Percentiles rank a stretch among this genome's conserved stretches.
phyloP scores from a whole-genome alignment of 2,113 vertebrate species.

The Oncorhynchus keta region DNA sequence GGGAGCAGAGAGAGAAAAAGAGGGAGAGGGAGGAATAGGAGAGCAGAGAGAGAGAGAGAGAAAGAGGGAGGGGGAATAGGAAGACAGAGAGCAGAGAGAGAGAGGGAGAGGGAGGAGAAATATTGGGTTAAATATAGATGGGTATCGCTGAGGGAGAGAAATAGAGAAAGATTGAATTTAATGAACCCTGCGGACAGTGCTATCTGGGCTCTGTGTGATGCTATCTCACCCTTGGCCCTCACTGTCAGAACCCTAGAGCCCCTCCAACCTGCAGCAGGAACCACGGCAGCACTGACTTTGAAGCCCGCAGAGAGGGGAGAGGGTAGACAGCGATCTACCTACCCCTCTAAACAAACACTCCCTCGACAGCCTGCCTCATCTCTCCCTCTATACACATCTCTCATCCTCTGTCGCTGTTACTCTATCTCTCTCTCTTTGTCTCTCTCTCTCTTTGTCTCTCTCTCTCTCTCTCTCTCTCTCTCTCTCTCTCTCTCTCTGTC shows the following conservation, averaged over 20 bases:
- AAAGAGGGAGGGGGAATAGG: too few species aligned
- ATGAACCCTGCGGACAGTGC: constrained; percentile 37
- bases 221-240: constrained; percentile 31
- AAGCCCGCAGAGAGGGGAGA: constrained; percentile 48
- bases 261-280: constrained; percentile 35
- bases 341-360: not conserved
- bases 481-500: too few species aligned
- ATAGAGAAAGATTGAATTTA: constrained; percentile 30
- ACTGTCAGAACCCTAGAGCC: constrained; percentile 50
- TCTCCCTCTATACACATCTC: not conserved
- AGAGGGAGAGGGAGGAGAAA: not conserved
- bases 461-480: too few species aligned
- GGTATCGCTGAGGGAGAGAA: not conserved
- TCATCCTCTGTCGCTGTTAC: not conserved
- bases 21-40: too few species aligned
- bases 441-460: too few species aligned
- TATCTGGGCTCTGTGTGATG: not conserved
- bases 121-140: constrained; percentile 4
- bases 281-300: constrained; percentile 48
- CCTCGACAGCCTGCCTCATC: not conserved
- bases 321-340: constrained; percentile 42
- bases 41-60: too few species aligned
- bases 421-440: too few species aligned
- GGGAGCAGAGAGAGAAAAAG: too few species aligned
- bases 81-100: not conserved